Base-by-base conservation (phyloP, 2,797 vertebrate genomes). In the Chloroceryle inda region DNA sequence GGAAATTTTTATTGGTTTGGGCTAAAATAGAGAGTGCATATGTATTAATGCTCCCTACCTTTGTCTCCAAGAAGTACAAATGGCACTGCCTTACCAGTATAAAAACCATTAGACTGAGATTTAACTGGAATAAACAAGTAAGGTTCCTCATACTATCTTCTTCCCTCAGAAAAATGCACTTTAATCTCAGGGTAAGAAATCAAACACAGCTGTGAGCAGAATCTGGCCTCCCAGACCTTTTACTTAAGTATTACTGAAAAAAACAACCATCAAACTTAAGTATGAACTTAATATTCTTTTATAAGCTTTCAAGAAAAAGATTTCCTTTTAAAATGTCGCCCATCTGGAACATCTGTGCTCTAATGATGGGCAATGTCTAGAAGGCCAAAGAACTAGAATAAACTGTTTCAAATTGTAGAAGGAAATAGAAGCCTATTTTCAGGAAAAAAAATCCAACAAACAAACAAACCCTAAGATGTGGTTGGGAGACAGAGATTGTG, bases 1-100 rank as follows among this genome's bases (percentile, higher is more conserved):
- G 75, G 99, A 99, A 50, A 99, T 97, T 6, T 76, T 97, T 97
- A 99, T 98, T 77, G 97, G 96, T 97, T 98, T 99, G 31, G 92
- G 68, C 99, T 99, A 95, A 78, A 93, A 97, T 2, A 96, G 13
- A 97, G 33, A 84, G 44, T 3, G 2, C 1, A 4, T 6, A 14
- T 7, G 4, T n/a, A 33, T 75, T 44, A 87, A 52, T 5, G 45
- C 31, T 31, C 68, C 29, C 44, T 33, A 47, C n/a, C 29, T 74
- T 56, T 55, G 49, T 23, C 33, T 63, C 33, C 33, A 42, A n/a
- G 53, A 61, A 56, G 5, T 13, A n/a, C 53, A 79, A 19, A n/a
- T 4, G 2, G 1, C 21, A 38, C 21, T 91, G 45, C 17, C 8
- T 66, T 9, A 62, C 16, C 68, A 55, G 10, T 11, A n/a, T 22